phyloP scores from a whole-genome alignment of 2,797 vertebrate species.

The Delichon dasypus region DNA sequence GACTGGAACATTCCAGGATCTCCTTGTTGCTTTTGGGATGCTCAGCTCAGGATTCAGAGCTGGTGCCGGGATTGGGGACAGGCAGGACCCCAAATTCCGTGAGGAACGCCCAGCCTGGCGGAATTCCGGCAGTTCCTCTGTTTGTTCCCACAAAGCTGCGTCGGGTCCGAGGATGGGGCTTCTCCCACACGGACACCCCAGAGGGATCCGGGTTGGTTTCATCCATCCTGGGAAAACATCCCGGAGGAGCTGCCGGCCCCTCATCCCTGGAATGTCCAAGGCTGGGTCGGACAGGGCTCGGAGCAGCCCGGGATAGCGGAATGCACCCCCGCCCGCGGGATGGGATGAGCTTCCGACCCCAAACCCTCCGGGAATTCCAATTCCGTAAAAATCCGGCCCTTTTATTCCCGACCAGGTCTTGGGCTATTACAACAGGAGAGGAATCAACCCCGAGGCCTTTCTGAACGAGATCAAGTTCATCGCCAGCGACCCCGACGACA shows the following conservation, averaged over 20 bases:
- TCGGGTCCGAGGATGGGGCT: not conserved
- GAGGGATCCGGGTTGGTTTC: not conserved
- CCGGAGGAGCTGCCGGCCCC: not conserved
- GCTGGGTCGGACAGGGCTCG: too few species aligned
- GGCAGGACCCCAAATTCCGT: not conserved
- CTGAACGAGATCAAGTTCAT: constrained; percentile 96
- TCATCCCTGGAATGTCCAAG: not conserved
- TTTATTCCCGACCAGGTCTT: constrained; percentile 80
- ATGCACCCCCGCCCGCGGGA: not conserved
- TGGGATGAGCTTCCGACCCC: not conserved
- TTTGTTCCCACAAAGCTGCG: rapidly evolving
- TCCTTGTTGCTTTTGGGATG: not conserved
- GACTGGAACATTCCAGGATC: not conserved
- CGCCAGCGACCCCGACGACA: constrained; percentile 95
- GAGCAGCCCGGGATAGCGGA: too few species aligned
- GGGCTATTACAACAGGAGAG: constrained; percentile 95
- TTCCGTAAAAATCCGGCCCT: rapidly evolving
- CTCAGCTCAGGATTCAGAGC: rapidly evolving
- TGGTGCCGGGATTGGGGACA: rapidly evolving
- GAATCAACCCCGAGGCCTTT: constrained; percentile 95
- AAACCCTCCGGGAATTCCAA: rapidly evolving
- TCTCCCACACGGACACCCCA: not conserved
- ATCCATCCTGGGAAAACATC: rapidly evolving
- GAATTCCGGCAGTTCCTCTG: rapidly evolving
- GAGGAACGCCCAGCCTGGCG: not conserved